phyloP scores from a whole-genome alignment of 2,113 vertebrate genomes.

The Merops nubicus region DNA sequence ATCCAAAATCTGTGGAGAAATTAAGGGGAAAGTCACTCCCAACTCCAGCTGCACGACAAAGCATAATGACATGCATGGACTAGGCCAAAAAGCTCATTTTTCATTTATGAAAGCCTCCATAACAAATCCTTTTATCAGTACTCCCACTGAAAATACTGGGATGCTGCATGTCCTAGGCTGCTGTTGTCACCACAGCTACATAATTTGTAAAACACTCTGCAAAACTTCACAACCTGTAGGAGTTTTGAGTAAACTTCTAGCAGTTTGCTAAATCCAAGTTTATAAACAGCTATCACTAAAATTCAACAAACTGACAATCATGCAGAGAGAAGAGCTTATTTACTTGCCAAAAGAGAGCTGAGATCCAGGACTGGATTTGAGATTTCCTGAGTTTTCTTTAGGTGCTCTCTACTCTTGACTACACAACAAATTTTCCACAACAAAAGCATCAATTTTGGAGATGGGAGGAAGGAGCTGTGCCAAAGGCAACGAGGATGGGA shows the following conservation, averaged over 20 bases:
- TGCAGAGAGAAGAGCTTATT: background rate
- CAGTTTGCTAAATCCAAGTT: background rate
- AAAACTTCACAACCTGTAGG: background rate
- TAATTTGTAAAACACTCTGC: background rate
- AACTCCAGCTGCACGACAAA: background rate
- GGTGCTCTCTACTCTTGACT: background rate
- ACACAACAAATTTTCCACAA: background rate
- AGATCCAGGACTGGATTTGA: background rate
- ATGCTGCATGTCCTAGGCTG: background rate
- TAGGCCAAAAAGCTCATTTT: background rate
- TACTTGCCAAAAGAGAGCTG: background rate
- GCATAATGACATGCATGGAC: accelerated
- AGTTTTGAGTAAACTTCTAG: background rate
- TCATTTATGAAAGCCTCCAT: background rate
- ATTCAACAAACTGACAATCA: background rate
- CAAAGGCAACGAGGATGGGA: slow-evolving; percentile 17
- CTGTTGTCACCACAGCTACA: background rate
- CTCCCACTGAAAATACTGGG: background rate
- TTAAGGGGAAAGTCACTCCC: slow-evolving; percentile 29
- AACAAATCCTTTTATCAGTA: background rate
- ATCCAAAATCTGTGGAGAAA: slow-evolving; percentile 91
- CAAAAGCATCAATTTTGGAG: background rate
- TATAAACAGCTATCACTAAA: background rate
- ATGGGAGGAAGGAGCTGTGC: background rate
- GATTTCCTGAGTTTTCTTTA: background rate